phyloP scores from a whole-genome alignment of 2,113 vertebrate genomes.

The Seriola aureovittata region DNA sequence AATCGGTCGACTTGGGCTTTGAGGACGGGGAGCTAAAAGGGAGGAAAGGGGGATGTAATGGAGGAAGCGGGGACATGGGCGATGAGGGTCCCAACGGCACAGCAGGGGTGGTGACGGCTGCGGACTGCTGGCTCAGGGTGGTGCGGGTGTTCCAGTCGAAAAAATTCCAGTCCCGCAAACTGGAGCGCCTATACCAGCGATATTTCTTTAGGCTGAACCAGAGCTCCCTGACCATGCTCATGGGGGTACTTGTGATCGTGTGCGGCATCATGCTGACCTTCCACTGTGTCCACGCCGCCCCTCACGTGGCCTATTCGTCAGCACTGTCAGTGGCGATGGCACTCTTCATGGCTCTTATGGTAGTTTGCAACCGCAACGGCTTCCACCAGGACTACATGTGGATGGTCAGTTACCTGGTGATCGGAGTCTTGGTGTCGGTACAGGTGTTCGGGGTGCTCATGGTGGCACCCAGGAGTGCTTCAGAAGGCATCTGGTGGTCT shows the following conservation, averaged over 20 bases:
- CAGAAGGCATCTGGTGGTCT: slow-evolving; percentile 94
- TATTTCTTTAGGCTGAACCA: slow-evolving; percentile 99
- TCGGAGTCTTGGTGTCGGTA: slow-evolving; percentile 89
- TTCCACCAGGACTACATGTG: slow-evolving; percentile 98
- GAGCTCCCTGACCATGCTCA: slow-evolving; percentile 96
- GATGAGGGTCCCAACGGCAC: slow-evolving; percentile 57
- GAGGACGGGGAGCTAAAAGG: slow-evolving; percentile 88
- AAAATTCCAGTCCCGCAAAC: slow-evolving; percentile 95
- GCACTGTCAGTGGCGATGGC: slow-evolving; percentile 89
- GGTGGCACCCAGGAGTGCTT: slow-evolving; percentile 90
- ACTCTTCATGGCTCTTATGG: slow-evolving; percentile 93
- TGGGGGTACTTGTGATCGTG: slow-evolving; percentile 94
- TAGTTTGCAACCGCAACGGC: slow-evolving; percentile 94
- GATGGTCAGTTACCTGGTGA: slow-evolving; percentile 96
- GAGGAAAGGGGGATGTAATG: slow-evolving; percentile 78
- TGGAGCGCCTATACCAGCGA: slow-evolving; percentile 97
- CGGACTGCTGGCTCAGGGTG: slow-evolving; percentile 89
- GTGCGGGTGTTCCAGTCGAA: slow-evolving; percentile 94
- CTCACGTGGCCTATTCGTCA: slow-evolving; percentile 84
- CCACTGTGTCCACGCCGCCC: slow-evolving; percentile 89
- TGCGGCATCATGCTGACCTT: slow-evolving; percentile 93
- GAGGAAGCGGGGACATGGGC: slow-evolving; percentile 77
- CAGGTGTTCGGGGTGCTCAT: slow-evolving; percentile 90
- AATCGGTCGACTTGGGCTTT: slow-evolving; percentile 89
- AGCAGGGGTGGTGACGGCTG: slow-evolving; percentile 72